A percentile compares a stretch with the other conserved stretches of the same genome.
Evolutionary conservation across 30 jellyfish, hydroid and myxozoan genomes (phyloP).

Genomic region (Pelagia noctiluca): DNA sequence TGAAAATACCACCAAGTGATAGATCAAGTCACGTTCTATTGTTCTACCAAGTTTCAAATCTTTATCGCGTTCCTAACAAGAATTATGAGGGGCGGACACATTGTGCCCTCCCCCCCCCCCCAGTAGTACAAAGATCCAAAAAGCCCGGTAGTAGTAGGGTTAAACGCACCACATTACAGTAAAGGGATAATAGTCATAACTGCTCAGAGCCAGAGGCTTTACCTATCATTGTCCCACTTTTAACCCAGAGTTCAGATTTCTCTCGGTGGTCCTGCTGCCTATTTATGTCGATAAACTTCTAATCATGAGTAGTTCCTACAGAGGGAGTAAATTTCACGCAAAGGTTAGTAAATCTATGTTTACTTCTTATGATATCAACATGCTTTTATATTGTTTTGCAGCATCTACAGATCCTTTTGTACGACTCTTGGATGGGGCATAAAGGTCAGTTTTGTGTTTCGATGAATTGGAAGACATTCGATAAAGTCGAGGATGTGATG

Average conservation of each 20-base stretch:
- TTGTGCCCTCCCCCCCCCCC: no score
- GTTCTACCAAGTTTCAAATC: no score
- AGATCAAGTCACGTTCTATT: no score
- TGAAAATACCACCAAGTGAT: no score
- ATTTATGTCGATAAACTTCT: background rate
- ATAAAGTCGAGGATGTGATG: constrained; percentile 60
- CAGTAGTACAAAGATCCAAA: no score
- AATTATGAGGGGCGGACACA: no score
- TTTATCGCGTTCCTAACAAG: no score
- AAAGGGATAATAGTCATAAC: no score
- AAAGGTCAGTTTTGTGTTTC: constrained; percentile 75
- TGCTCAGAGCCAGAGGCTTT: no score
- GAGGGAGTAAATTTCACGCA: background rate
- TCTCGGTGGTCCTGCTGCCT: background rate
- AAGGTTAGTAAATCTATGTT: background rate
- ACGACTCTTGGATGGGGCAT: constrained; percentile 63
- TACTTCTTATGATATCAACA: background rate
- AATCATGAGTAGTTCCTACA: background rate
- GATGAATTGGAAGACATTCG: constrained; percentile 76
- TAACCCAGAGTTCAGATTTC: background rate
- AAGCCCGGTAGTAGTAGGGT: no score
- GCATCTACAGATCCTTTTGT: constrained; percentile 42
- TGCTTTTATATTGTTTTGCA: background rate
- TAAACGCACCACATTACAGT: no score
- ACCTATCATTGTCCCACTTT: no score